Base-by-base conservation (phyloP, 2,888 invertebrate genomes). In the Pachydiplax longipennis region DNA sequence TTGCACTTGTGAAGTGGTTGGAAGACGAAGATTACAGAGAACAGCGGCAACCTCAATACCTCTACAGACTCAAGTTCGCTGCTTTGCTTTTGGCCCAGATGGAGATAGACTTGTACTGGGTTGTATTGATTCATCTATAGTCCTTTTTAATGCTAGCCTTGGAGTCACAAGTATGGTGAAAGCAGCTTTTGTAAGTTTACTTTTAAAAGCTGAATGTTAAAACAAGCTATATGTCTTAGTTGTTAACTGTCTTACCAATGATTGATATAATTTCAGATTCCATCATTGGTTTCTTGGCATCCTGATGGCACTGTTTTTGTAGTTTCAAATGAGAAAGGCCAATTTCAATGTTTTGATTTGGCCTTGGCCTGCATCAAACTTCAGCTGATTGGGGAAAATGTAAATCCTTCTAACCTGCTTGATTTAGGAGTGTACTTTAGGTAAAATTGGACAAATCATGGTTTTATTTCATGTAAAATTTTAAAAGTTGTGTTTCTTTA, bases 41-140 rank as follows among this genome's bases (percentile, higher is more conserved):
- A 95, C 95, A 80, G 95, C 96, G 83, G 95, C 97, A 4, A 96
- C 96, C 44, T 96, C 96, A 0, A 96, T 97, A 92, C 96, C 96
- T 92, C 94, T 96, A 92, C 96, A 96, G 93, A 96, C 96, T 22
- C 96, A 96, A 93, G 95, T 97, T 92, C 95, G 96, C 92, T 96
- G 96, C 93, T 94, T 96, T 94, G 94, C 95, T 93, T 95, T 97
- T 93, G 97, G 96, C 93, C 96, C 96, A 0, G 96, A 96, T 93
- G 97, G 97, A 93, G 96, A 96, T 92, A 96, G 97, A 92, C 94
- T 98, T 13, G 94, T 98, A 44, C 94, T 97, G 81, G 97, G 98
- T 13, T 98, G 98, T 93, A 97, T 97, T 90, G 98, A 98, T 94
- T 97, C 97, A 8, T 96, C 97, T 4, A 94, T 99, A 91, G 97